Evolutionary conservation across 2,888 invertebrate species (phyloP), one percentile per base, ranked within the genome.

Genomic region (Ectemnius continuus): DNA sequence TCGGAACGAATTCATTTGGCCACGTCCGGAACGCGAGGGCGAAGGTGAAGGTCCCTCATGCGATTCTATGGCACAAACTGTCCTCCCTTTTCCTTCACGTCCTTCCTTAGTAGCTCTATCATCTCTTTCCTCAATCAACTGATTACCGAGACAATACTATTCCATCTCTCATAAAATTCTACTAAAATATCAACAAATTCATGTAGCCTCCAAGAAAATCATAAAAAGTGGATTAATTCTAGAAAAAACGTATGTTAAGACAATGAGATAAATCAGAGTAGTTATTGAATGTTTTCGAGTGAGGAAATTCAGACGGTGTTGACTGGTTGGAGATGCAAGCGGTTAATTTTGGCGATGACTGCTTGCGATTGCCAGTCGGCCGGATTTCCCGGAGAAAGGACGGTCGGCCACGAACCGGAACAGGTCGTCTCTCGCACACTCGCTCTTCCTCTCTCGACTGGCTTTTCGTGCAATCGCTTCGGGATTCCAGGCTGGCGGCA

Each of bases 341-440:
- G 64, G 58, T 81, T 76, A 76, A 73, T 81, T 66, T 68, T 61
- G 69, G 74, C 73, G 73, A 75, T 71, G 83, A 80, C 62, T 66
- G 74, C 61, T 76, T 63, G 78, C 78, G 71, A 80, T 80, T 76
- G 82, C 70, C 71, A 59, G 73, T 66, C 75, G 78, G 80, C 79
- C 81, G 80, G 81, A 83, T 82, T 76, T 82, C 83, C 83, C 82
- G 81, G 76, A 73, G 81, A 82, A 83, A 79, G 83, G 76, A 75
- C 73, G 65, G 73, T 48, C 75, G 75, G 58, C 70, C 73, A 61
- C 76, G 67, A 73, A 79, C 76, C 75, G 83, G 72, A 82, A 82
- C 82, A 76, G 76, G 81, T 82, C 82, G 81, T 72, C 79, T 83
- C 52, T 61, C 16, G 76, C 80, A 74, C 80, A 75, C 71, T 75